Evolutionary conservation across 2,113 vertebrate species (phyloP), one percentile per base, ranked within the genome.

Genomic region (Cyanistes caeruleus): DNA sequence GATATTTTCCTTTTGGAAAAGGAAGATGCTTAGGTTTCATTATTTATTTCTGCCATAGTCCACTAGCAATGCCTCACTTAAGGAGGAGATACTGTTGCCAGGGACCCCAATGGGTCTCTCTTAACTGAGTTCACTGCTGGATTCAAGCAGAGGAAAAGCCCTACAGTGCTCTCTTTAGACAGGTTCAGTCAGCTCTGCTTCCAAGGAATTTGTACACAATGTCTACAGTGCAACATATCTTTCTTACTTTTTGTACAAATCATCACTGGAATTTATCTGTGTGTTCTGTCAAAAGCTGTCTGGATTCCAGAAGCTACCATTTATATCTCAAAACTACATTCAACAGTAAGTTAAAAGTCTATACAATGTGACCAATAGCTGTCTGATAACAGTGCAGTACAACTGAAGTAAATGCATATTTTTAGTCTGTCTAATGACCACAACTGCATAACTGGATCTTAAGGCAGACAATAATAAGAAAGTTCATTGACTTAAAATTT

Each of bases 1-100:
- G 84, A 11, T 37, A 30, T 91, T 92, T 90, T 94, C 30, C 22
- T 76, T 94, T 75, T 30, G 39, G 72, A 81, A 88, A 55, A 63
- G 16, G 19, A 24, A 80, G 56, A 20, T 74, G 15, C 59, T 86
- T 80, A 16, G 13, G 8, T 90, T 91, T 87, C 53, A 21, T 85
- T 91, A 52, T 82, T 59, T 68, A 43, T 84, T 94, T 93, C 49
- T 41, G 88, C 86, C 37, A 28, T 19, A 18, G 33, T 90, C 23
- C 58, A 20, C 14, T 75, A 12, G 5, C 59, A 52, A n/a, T 2
- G 0, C 16, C 31, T 60, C 11, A 37, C 41, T 73, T 31, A 44
- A 84, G 44, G 12, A 73, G 46, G 43, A 65, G 39, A 2, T 33
- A 3, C 0, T 56, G 37, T 48, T 52, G 41, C 49, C 67, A 43